Evolutionary conservation across 2,888 invertebrate genomes (phyloP).

Genomic region (Chrysolina haemoptera): DNA sequence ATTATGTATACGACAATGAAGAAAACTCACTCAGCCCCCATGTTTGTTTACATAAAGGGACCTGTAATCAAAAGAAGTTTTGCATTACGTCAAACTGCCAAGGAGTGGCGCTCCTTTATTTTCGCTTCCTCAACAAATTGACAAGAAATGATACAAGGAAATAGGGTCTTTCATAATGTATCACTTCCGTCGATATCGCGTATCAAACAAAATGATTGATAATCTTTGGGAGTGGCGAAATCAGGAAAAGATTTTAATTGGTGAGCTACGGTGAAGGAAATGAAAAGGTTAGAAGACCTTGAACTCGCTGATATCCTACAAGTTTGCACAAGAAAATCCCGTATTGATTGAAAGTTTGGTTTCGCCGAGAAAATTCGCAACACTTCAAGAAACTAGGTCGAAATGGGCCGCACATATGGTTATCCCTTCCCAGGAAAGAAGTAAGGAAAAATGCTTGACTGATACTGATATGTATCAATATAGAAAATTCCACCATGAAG

Average conservation of each 20-base stretch:
- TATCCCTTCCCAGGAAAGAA: too few relatives aligned
- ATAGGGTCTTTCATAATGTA: slow-evolving; percentile 43
- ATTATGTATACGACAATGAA: neutral
- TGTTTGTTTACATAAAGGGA: slow-evolving; percentile 5
- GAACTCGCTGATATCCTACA: too few relatives aligned
- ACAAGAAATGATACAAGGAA: slow-evolving; percentile 42
- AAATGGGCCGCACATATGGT: too few relatives aligned
- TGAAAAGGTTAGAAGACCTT: neutral
- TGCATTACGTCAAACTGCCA: slow-evolving; percentile 27
- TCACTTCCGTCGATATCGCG: slow-evolving; percentile 36
- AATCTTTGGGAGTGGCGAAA: slow-evolving; percentile 30
- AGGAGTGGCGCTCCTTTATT: slow-evolving; percentile 46
- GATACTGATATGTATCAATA: too few relatives aligned
- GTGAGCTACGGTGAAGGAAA: neutral
- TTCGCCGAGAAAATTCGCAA: too few relatives aligned
- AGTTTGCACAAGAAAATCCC: too few relatives aligned
- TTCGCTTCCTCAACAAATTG: slow-evolving; percentile 37
- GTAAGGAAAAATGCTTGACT: too few relatives aligned
- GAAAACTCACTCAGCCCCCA: neutral
- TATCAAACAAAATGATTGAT: slow-evolving; percentile 26
- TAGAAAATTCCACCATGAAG: too few relatives aligned
- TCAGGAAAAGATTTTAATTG: slow-evolving; percentile 12
- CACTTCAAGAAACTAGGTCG: too few relatives aligned
- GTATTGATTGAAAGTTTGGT: too few relatives aligned
- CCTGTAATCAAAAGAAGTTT: slow-evolving; percentile 22